Evolutionary conservation across 2,888 invertebrate genomes (phyloP), one percentile per base, ranked within the genome.

Genomic region (Standfussiana lucernea): DNA sequence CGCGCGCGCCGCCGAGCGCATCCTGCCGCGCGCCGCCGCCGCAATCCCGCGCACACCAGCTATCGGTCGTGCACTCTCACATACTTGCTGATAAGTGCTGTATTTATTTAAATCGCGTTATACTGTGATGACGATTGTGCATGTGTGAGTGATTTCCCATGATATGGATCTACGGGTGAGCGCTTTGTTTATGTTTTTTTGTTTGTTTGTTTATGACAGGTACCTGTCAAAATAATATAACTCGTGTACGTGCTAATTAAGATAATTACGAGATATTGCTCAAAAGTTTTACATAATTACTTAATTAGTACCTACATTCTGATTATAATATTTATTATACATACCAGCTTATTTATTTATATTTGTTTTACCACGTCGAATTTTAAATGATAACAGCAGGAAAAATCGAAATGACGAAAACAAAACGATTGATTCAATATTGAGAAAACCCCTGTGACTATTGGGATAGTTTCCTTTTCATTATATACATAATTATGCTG

Each of bases 131-230:
- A 80, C 69, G 45, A 73, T 85, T 87, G 92, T 93, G 90, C 72
- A 79, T 90, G 89, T 92, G 91, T 89, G 77, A 89, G 91, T 93
- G 93, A 82, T 79, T 89, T 91, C 86, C 78, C 78, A 94, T 94
- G 92, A 91, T 84, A 95, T 95, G 95, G 93, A 95, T 93, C 90
- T 95, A 85, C 92, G 91, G 94, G 95, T 95, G 85, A 95, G 95
- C 82, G 47, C 42, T 32, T 64, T 75, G 21, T 59, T 73, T 69
- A 10, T 64, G 6, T 76, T n/a, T 35, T 56, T 65, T 64, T 45
- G 69, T 78, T 65, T 18, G 10, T n/a, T 10, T 32, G n/a, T n/a
- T n/a, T n/a, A n/a, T 68, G 37, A 15, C 28, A 69, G 62, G 53
- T 75, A 56, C 45, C 13, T 42, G 8, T 37, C 6, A 6, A 37